phyloP scores from a whole-genome alignment of 2,888 invertebrate genomes.

The Phalera bucephala region DNA sequence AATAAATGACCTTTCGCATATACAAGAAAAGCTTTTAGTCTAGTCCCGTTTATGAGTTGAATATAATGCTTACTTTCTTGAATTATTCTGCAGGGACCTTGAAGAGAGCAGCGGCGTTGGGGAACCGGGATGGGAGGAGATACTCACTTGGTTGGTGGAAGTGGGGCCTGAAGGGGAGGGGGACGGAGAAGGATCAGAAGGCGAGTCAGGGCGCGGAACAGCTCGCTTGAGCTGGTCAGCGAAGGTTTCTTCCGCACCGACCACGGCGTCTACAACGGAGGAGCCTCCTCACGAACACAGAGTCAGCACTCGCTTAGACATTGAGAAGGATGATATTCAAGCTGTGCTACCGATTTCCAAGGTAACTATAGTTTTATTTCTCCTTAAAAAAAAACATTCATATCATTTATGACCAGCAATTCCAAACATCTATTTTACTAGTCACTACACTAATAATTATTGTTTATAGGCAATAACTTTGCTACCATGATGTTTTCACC shows the following conservation, averaged over 20 bases:
- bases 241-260: constrained; percentile 69
- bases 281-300: constrained; percentile 81
- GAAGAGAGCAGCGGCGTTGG: constrained; percentile 66
- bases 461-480: not conserved
- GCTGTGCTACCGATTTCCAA: constrained; percentile 97
- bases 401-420: constrained; percentile 2
- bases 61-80: constrained; percentile 17
- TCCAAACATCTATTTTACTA: constrained; percentile 5
- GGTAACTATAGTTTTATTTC: constrained; percentile 84
- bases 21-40: constrained; percentile 32
- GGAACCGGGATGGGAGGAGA: constrained; percentile 87
- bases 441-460: not conserved
- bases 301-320: constrained; percentile 92
- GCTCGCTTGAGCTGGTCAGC: constrained; percentile 94
- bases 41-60: constrained; percentile 31
- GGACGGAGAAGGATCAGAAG: constrained; percentile 70
- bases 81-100: constrained; percentile 44
- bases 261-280: constrained; percentile 60
- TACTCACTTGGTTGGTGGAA: constrained; percentile 96
- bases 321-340: constrained; percentile 96
- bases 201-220: constrained; percentile 87
- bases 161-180: constrained; percentile 91
- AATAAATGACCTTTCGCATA: constrained; percentile 39
- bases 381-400: constrained; percentile 1
- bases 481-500: constrained; percentile 9